phyloP scores from a whole-genome alignment of 2,797 vertebrate species.

The Tokudaia muenninki region DNA sequence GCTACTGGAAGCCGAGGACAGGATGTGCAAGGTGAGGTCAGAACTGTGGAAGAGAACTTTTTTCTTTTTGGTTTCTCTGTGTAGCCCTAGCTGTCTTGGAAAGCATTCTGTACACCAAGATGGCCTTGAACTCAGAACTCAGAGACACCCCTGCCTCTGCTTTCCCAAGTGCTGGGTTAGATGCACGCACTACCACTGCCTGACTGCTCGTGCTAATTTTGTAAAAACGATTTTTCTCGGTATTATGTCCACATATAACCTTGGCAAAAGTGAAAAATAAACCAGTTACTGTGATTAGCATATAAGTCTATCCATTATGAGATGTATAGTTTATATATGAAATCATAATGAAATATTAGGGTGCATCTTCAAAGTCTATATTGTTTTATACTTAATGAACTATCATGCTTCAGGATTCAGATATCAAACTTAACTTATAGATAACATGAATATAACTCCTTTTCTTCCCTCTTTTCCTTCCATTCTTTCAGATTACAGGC shows the following conservation, averaged over 20 bases:
- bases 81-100: not conserved
- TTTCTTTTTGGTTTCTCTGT: not conserved
- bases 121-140: not conserved
- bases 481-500: slow-evolving; percentile 92
- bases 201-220: not conserved
- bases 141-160: not conserved
- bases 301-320: slow-evolving; percentile 53
- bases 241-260: not conserved
- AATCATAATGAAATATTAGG: not conserved
- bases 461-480: not conserved
- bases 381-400: slow-evolving; percentile 6
- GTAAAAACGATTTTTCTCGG: not conserved
- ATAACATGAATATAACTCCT: slow-evolving; percentile 45
- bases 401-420: slow-evolving; percentile 11
- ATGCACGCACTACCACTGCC: not conserved
- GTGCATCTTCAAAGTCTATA: slow-evolving; percentile 22
- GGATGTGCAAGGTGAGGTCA: not conserved
- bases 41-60: slow-evolving; percentile 52
- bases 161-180: not conserved
- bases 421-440: slow-evolving; percentile 34
- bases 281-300: slow-evolving; percentile 20
- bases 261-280: not conserved
- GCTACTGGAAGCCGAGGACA: not conserved
- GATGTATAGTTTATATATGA: not conserved
- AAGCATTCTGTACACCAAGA: not conserved